Percentiles rank a stretch among this genome's conserved stretches.
Conservation (phyloP, 1,140 invertebrate genomes). For the Atta cephalotes region DNA sequence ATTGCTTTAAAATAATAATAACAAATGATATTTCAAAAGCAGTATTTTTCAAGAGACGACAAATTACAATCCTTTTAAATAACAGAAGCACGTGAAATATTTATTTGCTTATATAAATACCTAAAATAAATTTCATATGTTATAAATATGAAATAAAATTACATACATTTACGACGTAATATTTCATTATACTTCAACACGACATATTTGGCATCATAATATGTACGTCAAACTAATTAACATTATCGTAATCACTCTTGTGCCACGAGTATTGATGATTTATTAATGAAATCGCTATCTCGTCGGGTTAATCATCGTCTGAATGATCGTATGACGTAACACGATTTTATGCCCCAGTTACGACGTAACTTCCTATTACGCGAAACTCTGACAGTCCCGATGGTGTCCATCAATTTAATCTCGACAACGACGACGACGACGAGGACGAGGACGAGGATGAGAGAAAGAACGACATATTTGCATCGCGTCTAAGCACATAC, state of each 20-base stretch:
- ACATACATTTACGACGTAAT: conserved; percentile 3
- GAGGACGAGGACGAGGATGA: background rate
- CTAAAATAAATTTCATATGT: background rate
- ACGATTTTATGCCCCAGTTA: conserved; percentile 47
- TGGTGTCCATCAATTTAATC: conserved; percentile 56
- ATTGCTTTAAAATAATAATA: conserved; percentile 16
- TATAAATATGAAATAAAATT: conserved; percentile 13
- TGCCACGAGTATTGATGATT: conserved; percentile 31
- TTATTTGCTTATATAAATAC: background rate
- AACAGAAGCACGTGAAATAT: background rate
- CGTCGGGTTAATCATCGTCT: conserved; percentile 47
- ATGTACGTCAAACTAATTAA: conserved; percentile 17
- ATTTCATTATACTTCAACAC: conserved; percentile 1
- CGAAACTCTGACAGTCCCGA: conserved; percentile 28
- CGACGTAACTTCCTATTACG: conserved; percentile 48
- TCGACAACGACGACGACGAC: background rate
- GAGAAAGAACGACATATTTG: conserved; percentile 29
- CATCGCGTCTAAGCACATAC: conserved; percentile 29
- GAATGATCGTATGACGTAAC: conserved; percentile 46
- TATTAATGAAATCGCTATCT: conserved; percentile 35
- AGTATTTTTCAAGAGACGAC: background rate
- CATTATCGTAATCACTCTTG: conserved; percentile 24
- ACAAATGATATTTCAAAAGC: background rate
- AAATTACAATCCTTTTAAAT: conserved; percentile 3
- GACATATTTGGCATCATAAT: conserved; percentile 25